Evolutionary conservation across 1,140 invertebrate species (phyloP).

Genomic region (Drosophila ficusphila): DNA sequence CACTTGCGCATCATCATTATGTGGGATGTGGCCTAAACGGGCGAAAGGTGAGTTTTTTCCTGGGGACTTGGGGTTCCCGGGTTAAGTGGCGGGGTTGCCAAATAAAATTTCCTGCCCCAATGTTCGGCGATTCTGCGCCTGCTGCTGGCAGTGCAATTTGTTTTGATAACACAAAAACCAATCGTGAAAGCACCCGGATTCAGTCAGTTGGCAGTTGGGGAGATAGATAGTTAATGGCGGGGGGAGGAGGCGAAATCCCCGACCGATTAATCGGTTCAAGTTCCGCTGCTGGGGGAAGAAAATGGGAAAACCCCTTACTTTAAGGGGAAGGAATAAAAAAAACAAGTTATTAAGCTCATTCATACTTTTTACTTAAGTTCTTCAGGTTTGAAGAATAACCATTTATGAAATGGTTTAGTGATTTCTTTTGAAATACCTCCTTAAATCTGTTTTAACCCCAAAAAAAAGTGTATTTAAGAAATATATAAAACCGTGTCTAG

Average conservation of each 20-base stretch:
- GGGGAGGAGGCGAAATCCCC: not conserved
- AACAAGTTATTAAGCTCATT: too few relatives aligned
- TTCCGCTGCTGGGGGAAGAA: not conserved
- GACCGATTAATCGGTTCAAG: constrained; percentile 11
- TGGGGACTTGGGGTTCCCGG: constrained; percentile 22
- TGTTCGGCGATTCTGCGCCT: constrained; percentile 32
- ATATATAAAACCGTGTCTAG: too few relatives aligned
- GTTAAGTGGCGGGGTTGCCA: constrained; percentile 68
- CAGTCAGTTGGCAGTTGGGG: not conserved
- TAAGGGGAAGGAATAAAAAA: too few relatives aligned
- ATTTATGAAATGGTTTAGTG: too few relatives aligned
- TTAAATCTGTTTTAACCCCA: too few relatives aligned
- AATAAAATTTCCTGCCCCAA: constrained; percentile 68
- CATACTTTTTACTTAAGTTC: too few relatives aligned
- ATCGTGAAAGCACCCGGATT: constrained; percentile 32
- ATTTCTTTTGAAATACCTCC: too few relatives aligned
- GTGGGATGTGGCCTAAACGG: constrained; percentile 42
- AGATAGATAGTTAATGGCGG: constrained; percentile 10
- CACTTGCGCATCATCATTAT: constrained; percentile 78
- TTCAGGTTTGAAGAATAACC: too few relatives aligned
- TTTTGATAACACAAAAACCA: constrained; percentile 73
- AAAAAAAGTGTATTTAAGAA: too few relatives aligned
- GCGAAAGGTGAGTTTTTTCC: constrained; percentile 22
- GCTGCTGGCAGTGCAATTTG: constrained; percentile 67
- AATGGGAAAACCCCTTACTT: not conserved